Evolutionary conservation across 37 sponge, comb jelly and placozoan species (phyloP), one percentile per base, ranked within the genome.

Genomic region (Halichondria panicea): DNA sequence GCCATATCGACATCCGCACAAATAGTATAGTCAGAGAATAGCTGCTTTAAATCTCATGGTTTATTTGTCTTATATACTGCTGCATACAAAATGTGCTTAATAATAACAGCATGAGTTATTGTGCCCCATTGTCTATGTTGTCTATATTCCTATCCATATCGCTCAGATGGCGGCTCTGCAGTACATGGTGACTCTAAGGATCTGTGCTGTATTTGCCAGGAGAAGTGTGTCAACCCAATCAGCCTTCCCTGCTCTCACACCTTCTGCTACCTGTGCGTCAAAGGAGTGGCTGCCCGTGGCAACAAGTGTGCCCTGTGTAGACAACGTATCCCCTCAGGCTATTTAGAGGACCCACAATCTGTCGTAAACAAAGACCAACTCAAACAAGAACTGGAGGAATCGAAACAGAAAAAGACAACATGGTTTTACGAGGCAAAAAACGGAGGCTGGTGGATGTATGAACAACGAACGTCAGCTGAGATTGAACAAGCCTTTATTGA

Each of bases 191-290:
- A 55, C 56, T 27, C 25, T 55, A 27, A 3, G 42, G 2, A 22
- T 41, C 63, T 40, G 31, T 95, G 96, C 66, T 72, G 87, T 43
- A 77, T 97, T 53, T 97, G 97, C 45, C 69, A 68, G 13, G 76
- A 81, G 28, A 31, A 70, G 9, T 72, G 64, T 21, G 66, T 77
- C 37, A 72, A 97, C 31, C 94, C 97, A 28, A 87, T 93, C 3
- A 59, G 64, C 38, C 82, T 91, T n/a, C 89, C 94, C 3, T 97
- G 97, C 63, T 32, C 55, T 21, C 97, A 97, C 75, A 64, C 83
- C 1, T 97, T 97, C 82, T 97, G 97, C 62, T 97, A 74, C 65
- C 76, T 97, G 35, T 97, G 97, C 58, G 75, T 97, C 68, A 97
- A 97, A 67, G 97, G 97, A 33, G 88, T 88, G 13, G 71, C 63